Conservation (phyloP, 2,113 vertebrate species). For the Nothoprocta pentlandii region DNA sequence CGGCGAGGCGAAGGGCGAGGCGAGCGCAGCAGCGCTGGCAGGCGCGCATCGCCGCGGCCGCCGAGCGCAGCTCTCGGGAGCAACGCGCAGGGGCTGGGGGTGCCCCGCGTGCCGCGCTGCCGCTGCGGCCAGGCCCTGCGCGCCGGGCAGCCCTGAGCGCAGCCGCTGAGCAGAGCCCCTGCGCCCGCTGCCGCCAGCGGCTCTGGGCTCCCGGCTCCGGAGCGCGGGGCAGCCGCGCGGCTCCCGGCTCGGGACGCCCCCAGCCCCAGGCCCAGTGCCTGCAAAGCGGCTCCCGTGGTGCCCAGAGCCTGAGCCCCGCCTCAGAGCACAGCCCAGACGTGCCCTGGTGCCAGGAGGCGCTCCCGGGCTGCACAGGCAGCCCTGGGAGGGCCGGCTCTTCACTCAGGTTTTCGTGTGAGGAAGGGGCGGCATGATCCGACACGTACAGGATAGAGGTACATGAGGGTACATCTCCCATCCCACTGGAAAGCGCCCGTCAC, state of each 20-base stretch:
- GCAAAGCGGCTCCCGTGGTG: rapidly evolving
- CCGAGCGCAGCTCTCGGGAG: neutral
- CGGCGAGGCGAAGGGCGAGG: conserved; percentile 41
- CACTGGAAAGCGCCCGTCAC: neutral
- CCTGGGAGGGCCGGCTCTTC: neutral
- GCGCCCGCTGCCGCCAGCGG: too few relatives aligned
- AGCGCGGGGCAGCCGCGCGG: too few relatives aligned
- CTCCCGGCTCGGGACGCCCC: too few relatives aligned
- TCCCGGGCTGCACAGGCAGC: neutral
- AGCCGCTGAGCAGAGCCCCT: too few relatives aligned
- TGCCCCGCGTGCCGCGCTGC: too few relatives aligned
- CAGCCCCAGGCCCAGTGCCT: neutral
- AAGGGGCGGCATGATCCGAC: neutral
- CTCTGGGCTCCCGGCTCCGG: too few relatives aligned
- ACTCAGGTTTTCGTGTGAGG: rapidly evolving
- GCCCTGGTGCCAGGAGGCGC: neutral
- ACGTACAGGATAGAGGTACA: neutral
- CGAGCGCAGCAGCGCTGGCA: neutral
- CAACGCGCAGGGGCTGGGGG: neutral
- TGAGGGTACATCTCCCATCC: neutral
- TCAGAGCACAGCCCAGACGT: neutral
- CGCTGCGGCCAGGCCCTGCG: too few relatives aligned
- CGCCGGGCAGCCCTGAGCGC: too few relatives aligned
- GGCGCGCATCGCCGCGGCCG: conserved; percentile 18
- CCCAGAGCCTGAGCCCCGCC: rapidly evolving